Conservation (phyloP, 2,797 vertebrate species). For the Enteromius anoplus region DNA sequence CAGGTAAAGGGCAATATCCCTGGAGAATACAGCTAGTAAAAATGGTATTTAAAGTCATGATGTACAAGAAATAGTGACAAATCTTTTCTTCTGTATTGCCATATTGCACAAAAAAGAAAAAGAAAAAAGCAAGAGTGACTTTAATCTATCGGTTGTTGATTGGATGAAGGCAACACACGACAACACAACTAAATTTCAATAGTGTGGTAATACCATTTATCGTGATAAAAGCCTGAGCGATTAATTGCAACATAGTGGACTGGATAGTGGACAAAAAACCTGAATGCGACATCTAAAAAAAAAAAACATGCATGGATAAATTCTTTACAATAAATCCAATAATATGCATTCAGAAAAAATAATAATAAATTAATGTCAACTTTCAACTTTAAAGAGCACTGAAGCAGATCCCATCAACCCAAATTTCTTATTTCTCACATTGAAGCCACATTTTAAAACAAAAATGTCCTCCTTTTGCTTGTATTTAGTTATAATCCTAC, state of each 20-base stretch:
- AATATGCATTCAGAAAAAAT: neutral
- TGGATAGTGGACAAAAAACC: no score
- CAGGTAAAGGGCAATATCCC: neutral
- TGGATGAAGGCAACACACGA: neutral
- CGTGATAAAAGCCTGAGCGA: no score
- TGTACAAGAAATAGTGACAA: neutral
- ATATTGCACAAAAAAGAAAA: neutral
- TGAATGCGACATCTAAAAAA: neutral
- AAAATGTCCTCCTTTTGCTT: neutral
- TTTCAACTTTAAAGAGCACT: neutral
- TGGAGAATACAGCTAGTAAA: neutral
- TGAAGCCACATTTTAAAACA: neutral
- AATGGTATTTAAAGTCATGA: neutral
- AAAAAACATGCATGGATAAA: neutral
- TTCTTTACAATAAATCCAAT: neutral
- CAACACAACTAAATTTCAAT: no score
- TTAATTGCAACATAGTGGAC: no score
- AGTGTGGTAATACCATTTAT: no score
- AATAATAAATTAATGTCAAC: neutral
- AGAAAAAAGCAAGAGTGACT: neutral
- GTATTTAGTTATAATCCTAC: neutral
- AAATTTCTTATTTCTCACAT: neutral
- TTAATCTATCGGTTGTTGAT: neutral
- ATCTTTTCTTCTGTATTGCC: neutral
- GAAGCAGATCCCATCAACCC: neutral